Evolutionary conservation across 2,888 invertebrate genomes (phyloP).

Genomic region (Dryobota labecula): DNA sequence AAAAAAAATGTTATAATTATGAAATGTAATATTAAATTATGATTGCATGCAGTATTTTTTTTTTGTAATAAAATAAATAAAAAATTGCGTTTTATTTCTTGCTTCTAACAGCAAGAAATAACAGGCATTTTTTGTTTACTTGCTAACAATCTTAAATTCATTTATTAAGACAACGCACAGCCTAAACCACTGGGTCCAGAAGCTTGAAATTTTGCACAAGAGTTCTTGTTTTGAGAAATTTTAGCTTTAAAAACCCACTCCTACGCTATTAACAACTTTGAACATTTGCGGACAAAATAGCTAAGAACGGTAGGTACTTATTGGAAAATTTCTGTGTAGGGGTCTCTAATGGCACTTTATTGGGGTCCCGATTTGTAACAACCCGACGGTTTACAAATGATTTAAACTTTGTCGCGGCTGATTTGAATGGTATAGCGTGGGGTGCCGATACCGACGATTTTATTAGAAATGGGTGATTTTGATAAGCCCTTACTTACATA

Average conservation of each 20-base stretch:
- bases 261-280: constrained; percentile 20
- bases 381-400: constrained; percentile 37
- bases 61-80: too few species aligned
- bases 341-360: constrained; percentile 66
- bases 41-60: too few species aligned
- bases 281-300: constrained; percentile 48
- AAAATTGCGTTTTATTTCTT: too few species aligned
- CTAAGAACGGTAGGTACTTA: constrained; percentile 60
- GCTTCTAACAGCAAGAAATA: too few species aligned
- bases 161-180: too few species aligned
- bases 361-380: constrained; percentile 56
- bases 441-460: background rate
- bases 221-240: background rate
- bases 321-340: constrained; percentile 61
- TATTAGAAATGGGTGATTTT: too few species aligned
- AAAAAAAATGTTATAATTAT: too few species aligned
- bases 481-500: too few species aligned
- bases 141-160: background rate
- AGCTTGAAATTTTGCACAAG: background rate
- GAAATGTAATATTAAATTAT: too few species aligned
- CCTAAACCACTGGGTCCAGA: background rate
- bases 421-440: constrained; percentile 4
- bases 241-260: constrained; percentile 12
- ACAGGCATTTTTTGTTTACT: too few species aligned
- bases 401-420: constrained; percentile 27